These are phyloP conservation scores for Spondyliosoma cantharus DNA, from an alignment of 2,797 vertebrate genomes.

Conservation along the genomic window DNA sequence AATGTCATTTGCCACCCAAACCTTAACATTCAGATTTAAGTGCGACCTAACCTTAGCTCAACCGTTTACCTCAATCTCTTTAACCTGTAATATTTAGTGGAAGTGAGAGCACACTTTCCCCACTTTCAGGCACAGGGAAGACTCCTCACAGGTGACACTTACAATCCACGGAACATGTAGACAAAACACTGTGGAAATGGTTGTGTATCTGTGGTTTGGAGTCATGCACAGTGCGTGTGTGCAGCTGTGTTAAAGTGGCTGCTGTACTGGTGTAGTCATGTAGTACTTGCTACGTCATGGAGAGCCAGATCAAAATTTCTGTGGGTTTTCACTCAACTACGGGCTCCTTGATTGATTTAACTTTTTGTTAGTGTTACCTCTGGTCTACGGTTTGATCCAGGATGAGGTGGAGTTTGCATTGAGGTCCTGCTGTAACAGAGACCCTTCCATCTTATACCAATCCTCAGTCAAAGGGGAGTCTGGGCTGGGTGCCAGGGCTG, in stretches of 20 bases:
- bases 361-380: constrained; percentile 79
- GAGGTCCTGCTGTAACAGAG: constrained; percentile 91
- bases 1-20: constrained; percentile 32
- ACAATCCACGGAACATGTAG: constrained; percentile 55
- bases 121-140: constrained; percentile 44
- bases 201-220: constrained; percentile 52
- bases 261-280: constrained; percentile 9
- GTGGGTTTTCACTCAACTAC: constrained; percentile 28
- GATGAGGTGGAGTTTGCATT: constrained; percentile 92
- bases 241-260: constrained; percentile 47
- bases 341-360: constrained; percentile 33
- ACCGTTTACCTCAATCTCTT: constrained; percentile 18
- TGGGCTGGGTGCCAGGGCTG: constrained; percentile 87
- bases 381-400: constrained; percentile 92
- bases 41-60: constrained; percentile 56
- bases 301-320: constrained; percentile 51
- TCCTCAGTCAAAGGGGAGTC: constrained; percentile 87
- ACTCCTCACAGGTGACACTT: constrained; percentile 50
- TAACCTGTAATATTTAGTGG: constrained; percentile 8
- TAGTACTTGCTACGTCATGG: constrained; percentile 54
- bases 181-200: constrained; percentile 67
- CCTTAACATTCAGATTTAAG: constrained; percentile 21
- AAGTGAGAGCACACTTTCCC: constrained; percentile 37
- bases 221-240: constrained; percentile 67
- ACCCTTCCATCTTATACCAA: constrained; percentile 89